phyloP scores from a whole-genome alignment of 2,888 invertebrate genomes.

The Poecilus cupreus region DNA sequence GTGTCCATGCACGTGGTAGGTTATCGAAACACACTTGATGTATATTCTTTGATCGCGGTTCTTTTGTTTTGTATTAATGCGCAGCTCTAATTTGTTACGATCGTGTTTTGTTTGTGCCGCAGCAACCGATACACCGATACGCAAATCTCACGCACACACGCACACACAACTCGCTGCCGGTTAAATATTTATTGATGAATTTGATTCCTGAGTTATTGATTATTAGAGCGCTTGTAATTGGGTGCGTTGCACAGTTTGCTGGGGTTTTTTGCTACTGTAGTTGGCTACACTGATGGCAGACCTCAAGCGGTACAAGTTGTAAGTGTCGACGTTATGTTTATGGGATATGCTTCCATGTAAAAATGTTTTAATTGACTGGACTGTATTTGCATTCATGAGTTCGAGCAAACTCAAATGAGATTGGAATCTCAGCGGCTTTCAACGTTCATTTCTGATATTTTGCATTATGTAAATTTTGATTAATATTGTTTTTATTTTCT shows the following conservation, averaged over 20 bases:
- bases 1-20: background rate
- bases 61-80: constrained; percentile 6
- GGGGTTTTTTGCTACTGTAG: constrained; percentile 32
- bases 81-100: constrained; percentile 1
- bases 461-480: no score
- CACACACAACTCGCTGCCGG: background rate
- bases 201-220: constrained; percentile 52
- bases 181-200: constrained; percentile 46
- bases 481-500: no score
- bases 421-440: background rate
- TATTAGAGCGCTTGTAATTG: constrained; percentile 46
- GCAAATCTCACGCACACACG: background rate
- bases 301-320: constrained; percentile 3
- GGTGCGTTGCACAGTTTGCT: background rate
- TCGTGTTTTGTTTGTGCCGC: background rate
- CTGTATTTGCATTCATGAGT: background rate
- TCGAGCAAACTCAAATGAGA: background rate
- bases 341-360: background rate
- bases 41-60: background rate
- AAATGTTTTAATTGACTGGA: constrained; percentile 24
- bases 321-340: background rate
- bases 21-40: background rate
- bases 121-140: background rate
- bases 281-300: constrained; percentile 17
- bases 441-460: no score